Conservation (phyloP, 2,797 vertebrate species). For the Spheniscus humboldti region DNA sequence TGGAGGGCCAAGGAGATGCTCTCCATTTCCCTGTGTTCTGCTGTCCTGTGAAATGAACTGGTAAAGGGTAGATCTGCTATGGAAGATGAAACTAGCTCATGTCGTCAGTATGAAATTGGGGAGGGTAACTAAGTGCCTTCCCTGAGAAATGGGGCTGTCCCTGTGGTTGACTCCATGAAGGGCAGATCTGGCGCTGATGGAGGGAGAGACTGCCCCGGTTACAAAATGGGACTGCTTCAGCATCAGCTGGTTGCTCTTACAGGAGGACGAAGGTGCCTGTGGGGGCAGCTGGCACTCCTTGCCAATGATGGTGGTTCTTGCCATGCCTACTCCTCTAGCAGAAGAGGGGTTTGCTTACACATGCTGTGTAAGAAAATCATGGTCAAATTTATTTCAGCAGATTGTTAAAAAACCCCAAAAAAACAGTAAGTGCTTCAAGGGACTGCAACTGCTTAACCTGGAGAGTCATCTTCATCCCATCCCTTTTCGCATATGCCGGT, state of each 20-base stretch:
- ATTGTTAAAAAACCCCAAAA: background rate
- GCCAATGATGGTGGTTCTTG: background rate
- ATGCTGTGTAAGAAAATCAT: background rate
- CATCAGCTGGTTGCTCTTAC: background rate
- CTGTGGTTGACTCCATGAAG: background rate
- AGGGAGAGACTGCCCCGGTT: background rate
- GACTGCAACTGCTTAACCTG: background rate
- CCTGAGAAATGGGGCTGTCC: background rate
- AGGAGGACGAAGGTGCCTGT: background rate
- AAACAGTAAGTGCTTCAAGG: background rate
- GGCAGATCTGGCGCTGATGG: background rate
- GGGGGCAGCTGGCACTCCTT: background rate
- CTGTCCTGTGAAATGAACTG: background rate
- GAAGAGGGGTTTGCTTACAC: background rate
- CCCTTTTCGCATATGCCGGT: accelerated
- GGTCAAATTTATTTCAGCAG: background rate
- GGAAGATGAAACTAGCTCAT: background rate
- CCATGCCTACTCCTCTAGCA: accelerated
- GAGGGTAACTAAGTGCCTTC: background rate
- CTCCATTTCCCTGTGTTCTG: background rate
- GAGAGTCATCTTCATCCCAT: accelerated
- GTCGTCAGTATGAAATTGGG: accelerated
- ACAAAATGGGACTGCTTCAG: background rate
- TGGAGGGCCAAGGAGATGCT: background rate
- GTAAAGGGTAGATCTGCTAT: background rate